Evolutionary conservation across 1,140 invertebrate species (phyloP), one percentile per base, ranked within the genome.

Genomic region (Calephelis virginiensis): DNA sequence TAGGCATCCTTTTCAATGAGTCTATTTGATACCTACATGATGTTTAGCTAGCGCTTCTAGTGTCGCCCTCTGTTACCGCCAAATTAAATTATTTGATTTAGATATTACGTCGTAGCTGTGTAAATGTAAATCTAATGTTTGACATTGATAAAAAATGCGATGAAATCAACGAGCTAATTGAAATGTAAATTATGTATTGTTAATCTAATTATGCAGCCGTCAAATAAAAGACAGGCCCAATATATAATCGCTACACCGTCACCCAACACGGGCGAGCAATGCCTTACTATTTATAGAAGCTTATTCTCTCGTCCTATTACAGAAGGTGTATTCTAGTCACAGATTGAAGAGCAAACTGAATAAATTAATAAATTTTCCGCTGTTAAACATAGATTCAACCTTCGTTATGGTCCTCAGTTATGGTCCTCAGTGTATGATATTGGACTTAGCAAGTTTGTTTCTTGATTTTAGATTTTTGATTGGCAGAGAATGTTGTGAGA

Each of bases 291-390:
- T 53, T 28, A 53, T 17, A 53, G 49, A 14, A 53, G 49, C 49
- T 53, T 53, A 53, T 53, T 17, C 28, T 53, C 49, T 53, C 49
- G 17, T 28, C 49, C 49, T 28, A 53, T 53, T 53, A 53, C 49
- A 17, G 4, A 53, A 53, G 49, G 8, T 10, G 49, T 53, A 53
- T 53, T 13, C 49, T 53, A 17, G 49, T 53, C 49, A 53, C 49
- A 53, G 17, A 53, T 10, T 17, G 50, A 53, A 13, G 9, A 6
- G 17, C 14, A 53, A 11, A 1, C 50, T 53, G 50, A 53, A 53
- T 53, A 53, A 53, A 53, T 53, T 53, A 53, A 53, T 11, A 17
- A 53, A 10, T 53, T 53, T 53, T 53, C 50, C 13, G 17, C 17
- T 53, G 17, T 53, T 53, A 17, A 14, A 9, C 6, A 14, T 50